Conservation (phyloP, 2,113 vertebrate genomes). For the Sander vitreus region DNA sequence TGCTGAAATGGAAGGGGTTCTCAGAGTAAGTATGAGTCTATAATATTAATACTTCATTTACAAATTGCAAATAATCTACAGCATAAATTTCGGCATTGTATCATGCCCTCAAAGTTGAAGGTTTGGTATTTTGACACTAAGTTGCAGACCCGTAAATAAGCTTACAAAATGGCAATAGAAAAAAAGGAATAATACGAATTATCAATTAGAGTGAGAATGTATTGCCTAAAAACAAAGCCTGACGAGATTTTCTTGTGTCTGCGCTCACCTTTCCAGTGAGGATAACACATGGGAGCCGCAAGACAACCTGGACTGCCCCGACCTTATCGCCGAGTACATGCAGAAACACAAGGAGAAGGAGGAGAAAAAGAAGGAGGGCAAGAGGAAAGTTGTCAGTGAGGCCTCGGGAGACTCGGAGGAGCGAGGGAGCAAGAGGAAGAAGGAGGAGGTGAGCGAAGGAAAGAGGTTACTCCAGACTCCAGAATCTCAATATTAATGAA, state of each 20-base stretch:
- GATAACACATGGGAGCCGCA: conserved; percentile 99
- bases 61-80: no score
- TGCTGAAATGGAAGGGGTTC: no score
- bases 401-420: conserved; percentile 90
- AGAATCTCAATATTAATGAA: no score
- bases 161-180: background rate
- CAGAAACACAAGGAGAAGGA: conserved; percentile 91
- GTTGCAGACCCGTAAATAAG: background rate
- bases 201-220: no score
- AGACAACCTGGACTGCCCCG: conserved; percentile 97
- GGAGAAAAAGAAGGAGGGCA: conserved; percentile 88
- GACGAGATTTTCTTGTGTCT: background rate
- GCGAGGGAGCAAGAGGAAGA: conserved; percentile 95
- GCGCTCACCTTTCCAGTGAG: conserved; percentile 82
- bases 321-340: conserved; percentile 96
- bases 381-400: conserved; percentile 89
- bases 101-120: background rate
- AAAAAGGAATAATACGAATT: background rate
- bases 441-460: conserved; percentile 90
- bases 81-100: no score
- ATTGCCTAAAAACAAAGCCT: background rate
- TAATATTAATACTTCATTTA: no score
- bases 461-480: no score
- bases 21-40: no score
- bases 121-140: background rate